phyloP scores from a whole-genome alignment of 1,140 invertebrate species.

The fruit fly (Drosophila melanogaster) region Release_6_plus_ISO1_MT NT_033777.3:5824001-5824500 shows the following conservation, averaged over 20 bases:
- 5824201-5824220: conserved; percentile 89
- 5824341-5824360: conserved; percentile 84
- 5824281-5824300: conserved; percentile 88
- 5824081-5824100: conserved; percentile 91
- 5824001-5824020: conserved; percentile 60
- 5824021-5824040: conserved; percentile 86
- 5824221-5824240: conserved; percentile 88
- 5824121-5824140: conserved; percentile 89
- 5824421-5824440: conserved; percentile 76
- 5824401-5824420: conserved; percentile 85
- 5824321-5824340: background rate
- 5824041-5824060: conserved; percentile 86
- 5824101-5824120: conserved; percentile 91
- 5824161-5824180: conserved; percentile 87
- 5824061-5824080: conserved; percentile 89
- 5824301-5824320: conserved; percentile 87
- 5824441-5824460: conserved; percentile 16
- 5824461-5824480: conserved; percentile 18
- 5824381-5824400: conserved; percentile 89
- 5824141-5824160: conserved; percentile 89
- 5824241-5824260: conserved; percentile 88
- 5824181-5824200: conserved; percentile 88
- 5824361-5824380: conserved; percentile 91
- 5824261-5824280: conserved; percentile 89
- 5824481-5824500: conserved; percentile 33